Conservation (phyloP, 2,797 vertebrate species). For the Sebastes reedi region DNA sequence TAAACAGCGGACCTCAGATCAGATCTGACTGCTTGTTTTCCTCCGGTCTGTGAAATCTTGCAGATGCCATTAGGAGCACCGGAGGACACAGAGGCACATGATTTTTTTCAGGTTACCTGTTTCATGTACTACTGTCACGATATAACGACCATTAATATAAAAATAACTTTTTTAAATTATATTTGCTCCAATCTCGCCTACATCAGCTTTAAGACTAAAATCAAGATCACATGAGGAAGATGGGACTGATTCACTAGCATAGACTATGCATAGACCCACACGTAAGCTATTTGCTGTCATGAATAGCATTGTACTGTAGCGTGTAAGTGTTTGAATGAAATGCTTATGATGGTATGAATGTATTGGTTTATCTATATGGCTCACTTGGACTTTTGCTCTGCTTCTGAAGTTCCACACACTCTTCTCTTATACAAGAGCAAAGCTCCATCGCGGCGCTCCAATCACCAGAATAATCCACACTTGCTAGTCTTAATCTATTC, state of each 20-base stretch:
- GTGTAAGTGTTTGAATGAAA: not conserved
- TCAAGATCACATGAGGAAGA: not conserved
- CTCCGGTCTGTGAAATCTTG: no score
- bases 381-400: conserved; percentile 31
- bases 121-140: no score
- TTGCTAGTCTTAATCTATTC: conserved; percentile 18
- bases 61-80: no score
- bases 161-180: no score
- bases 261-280: not conserved
- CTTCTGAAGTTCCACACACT: conserved; percentile 6
- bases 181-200: no score
- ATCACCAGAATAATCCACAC: conserved; percentile 30
- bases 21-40: no score
- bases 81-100: no score
- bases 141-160: no score
- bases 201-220: not conserved
- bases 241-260: not conserved
- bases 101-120: no score
- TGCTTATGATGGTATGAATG: not conserved
- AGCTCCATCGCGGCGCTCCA: not conserved
- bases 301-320: not conserved
- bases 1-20: no score
- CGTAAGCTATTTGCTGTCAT: not conserved
- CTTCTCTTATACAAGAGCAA: conserved; percentile 1
- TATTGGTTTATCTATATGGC: conserved; percentile 17